Evolutionary conservation across 2,888 invertebrate species (phyloP).

Genomic region (Dilophus febrilis): DNA sequence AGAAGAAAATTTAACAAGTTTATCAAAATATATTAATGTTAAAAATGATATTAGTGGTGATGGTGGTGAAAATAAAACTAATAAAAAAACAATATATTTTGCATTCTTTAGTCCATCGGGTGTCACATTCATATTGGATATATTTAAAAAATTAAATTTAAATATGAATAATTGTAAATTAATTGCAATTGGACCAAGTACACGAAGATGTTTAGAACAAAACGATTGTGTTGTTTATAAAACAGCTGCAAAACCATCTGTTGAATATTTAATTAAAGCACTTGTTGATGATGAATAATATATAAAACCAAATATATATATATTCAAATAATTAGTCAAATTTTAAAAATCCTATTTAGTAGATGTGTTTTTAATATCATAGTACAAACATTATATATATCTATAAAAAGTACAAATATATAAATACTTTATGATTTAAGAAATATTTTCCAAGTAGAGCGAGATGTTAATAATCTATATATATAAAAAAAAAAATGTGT

Average conservation of each 20-base stretch:
- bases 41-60: constrained; percentile 13
- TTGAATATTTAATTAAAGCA: constrained; percentile 33
- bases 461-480: too few species aligned
- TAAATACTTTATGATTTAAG: too few species aligned
- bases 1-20: constrained; percentile 26
- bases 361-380: too few species aligned
- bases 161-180: constrained; percentile 27
- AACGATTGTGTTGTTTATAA: constrained; percentile 29
- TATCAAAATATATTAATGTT: constrained; percentile 13
- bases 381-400: too few species aligned
- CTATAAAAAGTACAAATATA: too few species aligned
- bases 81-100: constrained; percentile 27
- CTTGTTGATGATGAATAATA: constrained; percentile 10
- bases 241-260: constrained; percentile 35
- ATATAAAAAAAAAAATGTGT: too few species aligned
- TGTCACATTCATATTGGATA: constrained; percentile 30
- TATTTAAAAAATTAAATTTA: constrained; percentile 25
- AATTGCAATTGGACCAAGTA: constrained; percentile 40
- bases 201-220: constrained; percentile 32
- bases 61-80: constrained; percentile 7
- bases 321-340: background rate
- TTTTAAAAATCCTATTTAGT: background rate
- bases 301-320: background rate
- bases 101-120: constrained; percentile 44
- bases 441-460: too few species aligned